Conservation (phyloP, 2,888 invertebrate species). For the Diaperis boleti region DNA sequence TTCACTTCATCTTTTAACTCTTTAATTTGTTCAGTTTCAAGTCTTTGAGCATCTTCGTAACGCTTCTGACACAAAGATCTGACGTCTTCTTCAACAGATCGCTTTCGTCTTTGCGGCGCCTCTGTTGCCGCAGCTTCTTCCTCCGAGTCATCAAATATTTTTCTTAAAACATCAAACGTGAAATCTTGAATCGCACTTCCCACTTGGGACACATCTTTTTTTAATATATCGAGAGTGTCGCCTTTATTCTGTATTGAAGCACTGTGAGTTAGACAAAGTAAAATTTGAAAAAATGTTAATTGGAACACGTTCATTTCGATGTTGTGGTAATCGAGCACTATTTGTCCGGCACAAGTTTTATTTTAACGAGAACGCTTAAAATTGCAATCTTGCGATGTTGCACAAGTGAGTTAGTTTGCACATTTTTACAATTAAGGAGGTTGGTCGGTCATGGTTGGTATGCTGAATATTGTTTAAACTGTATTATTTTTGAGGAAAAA, state of each 20-base stretch:
- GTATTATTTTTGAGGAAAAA: too few species aligned
- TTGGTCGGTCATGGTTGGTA: not conserved
- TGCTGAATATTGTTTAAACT: not conserved
- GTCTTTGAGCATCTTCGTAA: conserved; percentile 20
- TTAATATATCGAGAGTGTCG: conserved; percentile 26
- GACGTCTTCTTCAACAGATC: conserved; percentile 23
- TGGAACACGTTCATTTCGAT: conserved; percentile 12
- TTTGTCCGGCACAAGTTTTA: not conserved
- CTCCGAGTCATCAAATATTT: conserved; percentile 14
- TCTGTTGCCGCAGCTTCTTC: conserved; percentile 23
- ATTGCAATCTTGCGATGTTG: conserved; percentile 18
- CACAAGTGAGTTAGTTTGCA: not conserved
- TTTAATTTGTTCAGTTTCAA: conserved; percentile 50
- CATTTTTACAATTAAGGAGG: conserved; percentile 1
- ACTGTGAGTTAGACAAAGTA: conserved; percentile 5
- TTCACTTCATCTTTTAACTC: conserved; percentile 57
- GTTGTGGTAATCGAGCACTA: not conserved
- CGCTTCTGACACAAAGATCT: conserved; percentile 14
- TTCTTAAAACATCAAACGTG: conserved; percentile 31
- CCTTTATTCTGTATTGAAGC: conserved; percentile 14
- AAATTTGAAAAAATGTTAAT: not conserved
- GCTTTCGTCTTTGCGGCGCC: conserved; percentile 16
- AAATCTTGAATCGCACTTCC: conserved; percentile 33
- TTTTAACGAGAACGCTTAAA: conserved; percentile 9
- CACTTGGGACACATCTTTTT: conserved; percentile 32